phyloP scores from a whole-genome alignment of 2,113 vertebrate species.

The Nymphicus hollandicus region DNA sequence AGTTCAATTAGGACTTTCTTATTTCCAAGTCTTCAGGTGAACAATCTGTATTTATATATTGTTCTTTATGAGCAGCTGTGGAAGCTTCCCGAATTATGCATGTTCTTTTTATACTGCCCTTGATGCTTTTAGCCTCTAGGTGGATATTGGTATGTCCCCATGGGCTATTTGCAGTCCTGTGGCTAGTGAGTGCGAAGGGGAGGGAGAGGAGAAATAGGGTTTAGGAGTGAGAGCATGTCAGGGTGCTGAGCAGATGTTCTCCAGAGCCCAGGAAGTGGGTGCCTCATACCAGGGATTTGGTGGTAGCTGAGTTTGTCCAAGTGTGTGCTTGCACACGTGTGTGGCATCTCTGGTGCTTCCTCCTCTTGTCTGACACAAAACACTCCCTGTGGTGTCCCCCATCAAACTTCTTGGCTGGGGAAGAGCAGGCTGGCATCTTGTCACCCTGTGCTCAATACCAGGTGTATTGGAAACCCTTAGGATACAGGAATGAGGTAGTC shows the following conservation, averaged over 20 bases:
- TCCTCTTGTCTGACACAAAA: neutral
- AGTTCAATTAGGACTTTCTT: neutral
- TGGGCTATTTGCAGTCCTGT: neutral
- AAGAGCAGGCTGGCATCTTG: neutral
- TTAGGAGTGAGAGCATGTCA: neutral
- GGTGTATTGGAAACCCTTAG: neutral
- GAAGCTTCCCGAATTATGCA: neutral
- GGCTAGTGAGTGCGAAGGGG: neutral
- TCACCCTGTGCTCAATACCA: neutral
- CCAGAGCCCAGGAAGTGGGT: neutral
- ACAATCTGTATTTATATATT: slow-evolving; percentile 30
- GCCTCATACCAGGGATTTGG: neutral
- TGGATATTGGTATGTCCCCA: neutral
- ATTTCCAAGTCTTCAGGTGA: slow-evolving; percentile 31
- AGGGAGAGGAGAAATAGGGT: neutral
- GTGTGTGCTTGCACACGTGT: accelerated
- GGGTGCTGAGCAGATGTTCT: neutral
- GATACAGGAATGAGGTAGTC: neutral
- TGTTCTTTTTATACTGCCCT: neutral
- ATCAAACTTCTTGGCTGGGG: neutral
- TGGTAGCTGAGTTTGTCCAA: neutral
- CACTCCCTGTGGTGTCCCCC: neutral
- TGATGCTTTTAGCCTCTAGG: neutral
- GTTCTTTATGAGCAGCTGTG: slow-evolving; percentile 40
- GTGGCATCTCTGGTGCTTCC: neutral